A percentile compares a stretch with the other conserved stretches of the same genome.
Evolutionary conservation across 37 sponge, comb jelly and placozoan genomes (phyloP).

Genomic region (Agelas oroides): DNA sequence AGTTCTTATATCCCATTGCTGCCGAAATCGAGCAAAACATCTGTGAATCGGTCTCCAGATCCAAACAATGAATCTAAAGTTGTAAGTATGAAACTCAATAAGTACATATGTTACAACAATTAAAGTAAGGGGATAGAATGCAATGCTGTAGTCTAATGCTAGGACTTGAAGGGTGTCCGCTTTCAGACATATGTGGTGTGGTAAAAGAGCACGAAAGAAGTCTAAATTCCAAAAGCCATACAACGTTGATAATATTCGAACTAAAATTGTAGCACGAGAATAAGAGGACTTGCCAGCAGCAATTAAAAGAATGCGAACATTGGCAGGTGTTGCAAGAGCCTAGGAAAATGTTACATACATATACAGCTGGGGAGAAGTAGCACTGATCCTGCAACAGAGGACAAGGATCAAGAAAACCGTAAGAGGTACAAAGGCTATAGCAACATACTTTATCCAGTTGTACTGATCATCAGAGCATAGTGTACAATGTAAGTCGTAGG

Average conservation of each 20-base stretch:
- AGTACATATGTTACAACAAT: too few species aligned
- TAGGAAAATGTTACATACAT: too few species aligned
- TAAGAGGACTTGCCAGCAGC: not conserved
- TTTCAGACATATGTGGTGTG: constrained; percentile 10
- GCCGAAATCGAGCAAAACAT: not conserved
- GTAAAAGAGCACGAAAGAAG: constrained; percentile 9
- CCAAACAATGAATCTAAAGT: too few species aligned
- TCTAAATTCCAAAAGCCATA: constrained; percentile 53
- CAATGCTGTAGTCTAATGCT: constrained; percentile 24
- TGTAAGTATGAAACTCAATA: constrained; percentile 22
- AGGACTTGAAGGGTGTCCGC: not conserved
- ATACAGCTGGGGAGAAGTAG: constrained; percentile 62
- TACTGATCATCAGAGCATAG: not conserved
- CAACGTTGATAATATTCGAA: not conserved
- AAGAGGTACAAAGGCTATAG: too few species aligned
- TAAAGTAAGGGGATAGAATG: constrained; percentile 39
- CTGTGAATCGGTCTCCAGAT: constrained; percentile 8
- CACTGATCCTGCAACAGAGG: too few species aligned
- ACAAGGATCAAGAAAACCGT: too few species aligned
- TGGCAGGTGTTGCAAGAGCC: too few species aligned
- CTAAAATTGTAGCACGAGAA: not conserved
- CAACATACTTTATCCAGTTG: too few species aligned
- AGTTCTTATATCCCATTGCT: constrained; percentile 16
- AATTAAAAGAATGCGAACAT: too few species aligned
- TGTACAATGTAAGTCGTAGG: constrained; percentile 16